These are phyloP conservation scores for Hemithea aestivaria DNA, from an alignment of 2,888 invertebrate species.

Conservation along the genomic window DNA sequence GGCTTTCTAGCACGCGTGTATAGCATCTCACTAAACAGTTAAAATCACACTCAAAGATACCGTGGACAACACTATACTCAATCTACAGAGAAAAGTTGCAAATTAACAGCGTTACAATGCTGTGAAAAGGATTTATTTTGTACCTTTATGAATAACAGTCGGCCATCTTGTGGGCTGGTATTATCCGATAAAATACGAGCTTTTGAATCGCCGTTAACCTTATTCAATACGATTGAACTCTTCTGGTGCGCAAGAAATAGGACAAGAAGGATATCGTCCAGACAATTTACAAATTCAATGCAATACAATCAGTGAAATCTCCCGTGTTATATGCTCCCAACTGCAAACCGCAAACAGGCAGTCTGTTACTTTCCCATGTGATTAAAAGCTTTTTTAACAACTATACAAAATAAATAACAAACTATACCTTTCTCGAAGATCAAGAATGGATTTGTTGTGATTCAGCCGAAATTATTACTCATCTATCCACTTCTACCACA, in stretches of 20 bases:
- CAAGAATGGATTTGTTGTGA: constrained; percentile 33
- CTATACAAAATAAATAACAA: constrained; percentile 17
- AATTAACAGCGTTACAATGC: constrained; percentile 33
- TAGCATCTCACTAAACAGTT: constrained; percentile 19
- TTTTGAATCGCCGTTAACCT: constrained; percentile 51
- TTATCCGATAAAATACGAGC: constrained; percentile 68
- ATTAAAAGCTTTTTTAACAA: constrained; percentile 17
- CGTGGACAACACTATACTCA: constrained; percentile 27
- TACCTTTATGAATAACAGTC: constrained; percentile 77
- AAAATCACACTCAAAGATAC: constrained; percentile 28
- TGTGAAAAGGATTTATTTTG: constrained; percentile 57
- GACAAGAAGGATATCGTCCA: constrained; percentile 41
- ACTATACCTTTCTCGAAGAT: constrained; percentile 45
- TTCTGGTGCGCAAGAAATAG: constrained; percentile 38
- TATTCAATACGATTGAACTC: constrained; percentile 40
- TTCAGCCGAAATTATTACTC: constrained; percentile 34
- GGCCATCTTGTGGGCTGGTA: constrained; percentile 78
- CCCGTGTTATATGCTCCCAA: constrained; percentile 50
- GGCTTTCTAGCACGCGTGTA: constrained; percentile 36
- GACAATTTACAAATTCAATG: constrained; percentile 40
- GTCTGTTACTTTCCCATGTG: constrained; percentile 53
- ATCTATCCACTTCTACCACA: constrained; percentile 60
- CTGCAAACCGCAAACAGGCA: constrained; percentile 64
- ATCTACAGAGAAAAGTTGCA: constrained; percentile 28
- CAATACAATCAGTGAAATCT: constrained; percentile 42